Conservation (phyloP, 2,888 invertebrate genomes). For the Lymantria dispar region DNA sequence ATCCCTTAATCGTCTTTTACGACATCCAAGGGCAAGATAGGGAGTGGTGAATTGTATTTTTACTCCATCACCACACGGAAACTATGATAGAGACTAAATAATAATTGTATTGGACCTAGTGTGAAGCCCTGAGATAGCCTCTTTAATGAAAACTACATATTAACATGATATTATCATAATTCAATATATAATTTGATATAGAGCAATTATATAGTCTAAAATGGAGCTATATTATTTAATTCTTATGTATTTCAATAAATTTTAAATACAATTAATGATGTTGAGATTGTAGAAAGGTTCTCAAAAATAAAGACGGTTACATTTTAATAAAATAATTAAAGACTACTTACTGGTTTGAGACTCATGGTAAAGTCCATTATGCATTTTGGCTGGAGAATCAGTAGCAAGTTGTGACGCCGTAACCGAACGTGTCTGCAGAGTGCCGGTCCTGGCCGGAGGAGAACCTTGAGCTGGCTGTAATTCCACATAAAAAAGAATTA, state of each 20-base stretch:
- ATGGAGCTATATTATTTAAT: no score
- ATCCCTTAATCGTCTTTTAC: no score
- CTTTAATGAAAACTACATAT: neutral
- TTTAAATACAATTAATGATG: neutral
- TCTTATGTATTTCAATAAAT: neutral
- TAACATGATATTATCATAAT: neutral
- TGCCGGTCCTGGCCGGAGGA: conserved; percentile 88
- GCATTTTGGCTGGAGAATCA: conserved; percentile 93
- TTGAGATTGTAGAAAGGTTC: neutral
- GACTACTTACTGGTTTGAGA: conserved; percentile 82
- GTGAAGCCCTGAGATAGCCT: conserved; percentile 16
- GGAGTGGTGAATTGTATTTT: no score
- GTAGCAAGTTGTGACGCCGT: conserved; percentile 96
- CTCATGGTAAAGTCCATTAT: conserved; percentile 88
- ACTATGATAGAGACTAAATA: neutral
- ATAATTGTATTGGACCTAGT: conserved; percentile 4
- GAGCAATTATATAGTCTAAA: no score
- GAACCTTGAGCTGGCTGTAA: conserved; percentile 60
- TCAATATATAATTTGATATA: neutral
- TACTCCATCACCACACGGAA: no score
- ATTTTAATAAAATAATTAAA: neutral
- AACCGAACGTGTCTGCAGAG: conserved; percentile 94
- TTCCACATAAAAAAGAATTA: neutral
- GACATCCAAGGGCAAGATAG: no score
- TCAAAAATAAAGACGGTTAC: neutral